Percentiles rank a stretch among this genome's conserved stretches.
Evolutionary conservation across 2,797 vertebrate genomes (phyloP).

Genomic region (Trachops cirrhosus): DNA sequence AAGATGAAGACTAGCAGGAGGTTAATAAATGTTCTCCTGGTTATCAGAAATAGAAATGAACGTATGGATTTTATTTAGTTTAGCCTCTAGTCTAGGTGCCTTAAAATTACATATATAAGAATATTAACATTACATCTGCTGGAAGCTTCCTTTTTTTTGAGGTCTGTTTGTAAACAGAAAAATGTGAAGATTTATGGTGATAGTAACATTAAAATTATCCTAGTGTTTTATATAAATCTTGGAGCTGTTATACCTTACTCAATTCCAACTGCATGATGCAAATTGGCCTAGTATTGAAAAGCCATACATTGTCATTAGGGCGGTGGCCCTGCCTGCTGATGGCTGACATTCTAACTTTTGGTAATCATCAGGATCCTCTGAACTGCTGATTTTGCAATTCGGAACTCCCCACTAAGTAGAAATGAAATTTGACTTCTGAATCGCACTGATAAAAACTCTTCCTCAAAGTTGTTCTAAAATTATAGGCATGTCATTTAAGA

Average conservation of each 20-base stretch:
- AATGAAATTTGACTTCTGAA: slow-evolving; percentile 12
- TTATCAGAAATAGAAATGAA: slow-evolving; percentile 19
- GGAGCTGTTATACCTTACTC: neutral
- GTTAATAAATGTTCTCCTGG: neutral
- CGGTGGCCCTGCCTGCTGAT: neutral
- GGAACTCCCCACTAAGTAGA: neutral
- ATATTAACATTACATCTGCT: slow-evolving; percentile 37
- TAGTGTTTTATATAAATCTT: neutral
- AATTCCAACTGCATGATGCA: neutral
- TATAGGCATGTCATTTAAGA: neutral
- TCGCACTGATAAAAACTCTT: neutral
- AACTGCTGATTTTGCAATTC: neutral
- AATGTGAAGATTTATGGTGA: neutral
- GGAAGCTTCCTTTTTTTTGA: neutral
- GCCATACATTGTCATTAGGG: slow-evolving; percentile 32
- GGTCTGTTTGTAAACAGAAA: slow-evolving; percentile 29
- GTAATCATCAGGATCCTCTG: neutral
- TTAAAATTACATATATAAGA: neutral
- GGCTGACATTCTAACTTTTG: neutral
- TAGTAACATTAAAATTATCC: neutral
- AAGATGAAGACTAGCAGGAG: neutral
- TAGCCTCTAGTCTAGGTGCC: slow-evolving; percentile 21
- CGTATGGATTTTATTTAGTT: neutral
- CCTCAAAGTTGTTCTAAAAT: neutral
- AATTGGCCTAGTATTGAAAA: slow-evolving; percentile 11